Evolutionary conservation across 2,888 invertebrate genomes (phyloP), one percentile per base, ranked within the genome.

Genomic region (Imbricaverruca yamaguchii): DNA sequence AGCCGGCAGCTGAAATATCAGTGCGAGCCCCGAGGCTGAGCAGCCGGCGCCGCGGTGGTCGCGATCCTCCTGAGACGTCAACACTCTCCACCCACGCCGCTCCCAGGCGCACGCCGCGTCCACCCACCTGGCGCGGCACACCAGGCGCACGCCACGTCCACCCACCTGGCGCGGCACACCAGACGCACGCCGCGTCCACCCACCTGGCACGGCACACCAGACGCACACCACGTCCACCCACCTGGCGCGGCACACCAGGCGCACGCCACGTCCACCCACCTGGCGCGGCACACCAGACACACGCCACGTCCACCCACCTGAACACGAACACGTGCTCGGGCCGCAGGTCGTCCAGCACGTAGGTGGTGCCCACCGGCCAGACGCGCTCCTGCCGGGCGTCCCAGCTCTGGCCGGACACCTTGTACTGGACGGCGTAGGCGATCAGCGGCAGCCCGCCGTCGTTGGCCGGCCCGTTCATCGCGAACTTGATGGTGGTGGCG

Each of bases 211-310:
- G n/a, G n/a, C n/a, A n/a, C n/a, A n/a, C 39, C 39, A 39, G 39
- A 4, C 39, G 4, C 39, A 39, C 39, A 4, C 1, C 1, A 4
- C 39, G 39, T n/a, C n/a, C n/a, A n/a, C n/a, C n/a, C n/a, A n/a
- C n/a, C n/a, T n/a, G n/a, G n/a, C n/a, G n/a, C n/a, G n/a, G n/a
- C n/a, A 96, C 94, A n/a, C 91, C 90, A 87, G 96, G 96, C 0
- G 90, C 89, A 80, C 91, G 92, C 89, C 93, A 92, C 0, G 96
- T 7, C 23, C n/a, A 23, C n/a, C 39, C 39, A 39, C 39, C n/a
- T n/a, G n/a, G n/a, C n/a, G n/a, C n/a, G n/a, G n/a, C n/a, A 96
- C 94, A 85, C 91, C 90, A 87, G 96, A 96, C 0, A 90, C 89
- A 80, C 91, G 92, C 89, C 93, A 92, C 0, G 96, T 7, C 23